phyloP scores from a whole-genome alignment of 2,888 invertebrate genomes.

The Pimpla rufipes region DNA sequence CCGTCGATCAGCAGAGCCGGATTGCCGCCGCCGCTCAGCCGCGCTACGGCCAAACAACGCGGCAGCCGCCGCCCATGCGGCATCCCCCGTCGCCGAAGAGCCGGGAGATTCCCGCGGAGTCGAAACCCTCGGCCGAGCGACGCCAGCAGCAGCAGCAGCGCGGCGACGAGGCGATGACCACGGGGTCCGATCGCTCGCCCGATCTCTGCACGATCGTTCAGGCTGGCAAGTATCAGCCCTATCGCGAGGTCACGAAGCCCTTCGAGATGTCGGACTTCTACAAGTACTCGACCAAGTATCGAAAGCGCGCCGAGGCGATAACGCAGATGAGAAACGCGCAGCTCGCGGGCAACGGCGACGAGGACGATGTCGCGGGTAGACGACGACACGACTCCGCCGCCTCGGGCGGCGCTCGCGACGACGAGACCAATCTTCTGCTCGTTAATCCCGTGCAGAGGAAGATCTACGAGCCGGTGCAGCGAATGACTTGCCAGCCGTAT shows the following conservation, averaged over 20 bases:
- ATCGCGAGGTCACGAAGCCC: conserved; percentile 97
- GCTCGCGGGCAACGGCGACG: conserved; percentile 55
- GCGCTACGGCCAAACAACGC: conserved; percentile 72
- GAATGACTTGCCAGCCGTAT: conserved; percentile 81
- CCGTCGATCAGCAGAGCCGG: conserved; percentile 9
- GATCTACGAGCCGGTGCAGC: conserved; percentile 79
- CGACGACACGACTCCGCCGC: conserved; percentile 58
- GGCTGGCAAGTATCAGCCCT: conserved; percentile 95
- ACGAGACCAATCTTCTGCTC: conserved; percentile 53
- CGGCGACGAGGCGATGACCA: conserved; percentile 79
- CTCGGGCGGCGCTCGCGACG: conserved; percentile 3
- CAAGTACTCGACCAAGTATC: conserved; percentile 97
- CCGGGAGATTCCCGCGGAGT: conserved; percentile 88
- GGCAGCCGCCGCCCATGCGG: conserved; percentile 72
- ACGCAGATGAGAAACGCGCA: conserved; percentile 47
- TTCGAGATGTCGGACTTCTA: conserved; percentile 99
- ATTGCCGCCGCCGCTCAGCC: conserved; percentile 52
- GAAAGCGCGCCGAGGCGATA: conserved; percentile 87
- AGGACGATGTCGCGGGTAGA: conserved; percentile 34
- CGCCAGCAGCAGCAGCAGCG: conserved; percentile 80
- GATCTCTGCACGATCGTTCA: conserved; percentile 94
- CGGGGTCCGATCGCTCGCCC: conserved; percentile 84
- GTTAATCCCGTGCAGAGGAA: conserved; percentile 77
- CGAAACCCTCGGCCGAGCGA: conserved; percentile 86
- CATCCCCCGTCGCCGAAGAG: conserved; percentile 83